These are phyloP conservation scores for Thereva nobilitata DNA, from an alignment of 2,888 invertebrate species.

Conservation along the genomic window DNA sequence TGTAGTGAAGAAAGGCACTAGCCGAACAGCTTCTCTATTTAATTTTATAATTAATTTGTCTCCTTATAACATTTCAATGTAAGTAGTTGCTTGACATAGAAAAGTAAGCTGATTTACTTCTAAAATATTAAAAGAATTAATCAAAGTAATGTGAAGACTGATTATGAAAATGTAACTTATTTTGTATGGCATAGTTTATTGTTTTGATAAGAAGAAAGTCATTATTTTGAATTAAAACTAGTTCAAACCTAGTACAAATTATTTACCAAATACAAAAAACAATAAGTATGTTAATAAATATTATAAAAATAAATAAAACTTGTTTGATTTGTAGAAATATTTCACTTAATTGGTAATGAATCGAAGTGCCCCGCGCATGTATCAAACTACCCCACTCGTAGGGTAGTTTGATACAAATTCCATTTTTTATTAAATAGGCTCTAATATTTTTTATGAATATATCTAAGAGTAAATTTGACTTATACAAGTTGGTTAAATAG, in stretches of 20 bases:
- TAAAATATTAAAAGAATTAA: not conserved
- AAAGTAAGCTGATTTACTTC: not conserved
- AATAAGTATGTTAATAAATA: not conserved
- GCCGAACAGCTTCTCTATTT: constrained; percentile 8
- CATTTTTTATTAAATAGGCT: not conserved
- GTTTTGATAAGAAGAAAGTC: too few species aligned
- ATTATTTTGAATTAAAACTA: too few species aligned
- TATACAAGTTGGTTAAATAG: not conserved
- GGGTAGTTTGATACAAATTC: constrained; percentile 5
- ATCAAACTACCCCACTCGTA: not conserved
- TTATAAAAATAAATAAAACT: not conserved
- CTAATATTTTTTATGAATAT: not conserved
- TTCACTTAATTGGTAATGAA: not conserved
- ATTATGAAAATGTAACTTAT: not conserved
- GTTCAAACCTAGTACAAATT: too few species aligned
- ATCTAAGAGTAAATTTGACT: not conserved
- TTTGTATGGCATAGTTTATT: too few species aligned
- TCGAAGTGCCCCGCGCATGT: not conserved
- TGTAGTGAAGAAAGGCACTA: constrained; percentile 5
- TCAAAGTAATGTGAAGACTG: not conserved
- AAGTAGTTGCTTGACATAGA: not conserved
- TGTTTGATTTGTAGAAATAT: not conserved
- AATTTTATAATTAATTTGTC: constrained; percentile 4
- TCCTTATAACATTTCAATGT: not conserved
- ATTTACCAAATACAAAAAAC: not conserved